A percentile compares a stretch with the other conserved stretches of the same genome.
Evolutionary conservation across 2,113 vertebrate species (phyloP).

Genomic region (Dendrocopos noguchii): DNA sequence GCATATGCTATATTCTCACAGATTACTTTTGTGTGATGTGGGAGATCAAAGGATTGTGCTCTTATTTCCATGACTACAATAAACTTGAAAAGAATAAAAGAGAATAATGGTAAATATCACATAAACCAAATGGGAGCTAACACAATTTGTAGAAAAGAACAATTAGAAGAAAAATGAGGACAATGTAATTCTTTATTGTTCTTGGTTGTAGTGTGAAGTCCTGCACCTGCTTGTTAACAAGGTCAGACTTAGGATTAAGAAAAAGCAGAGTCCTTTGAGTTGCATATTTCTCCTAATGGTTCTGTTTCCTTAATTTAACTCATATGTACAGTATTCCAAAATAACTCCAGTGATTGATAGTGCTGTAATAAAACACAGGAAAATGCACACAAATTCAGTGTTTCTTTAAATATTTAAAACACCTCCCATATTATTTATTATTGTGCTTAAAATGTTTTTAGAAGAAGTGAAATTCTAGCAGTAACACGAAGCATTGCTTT

Average conservation of each 20-base stretch:
- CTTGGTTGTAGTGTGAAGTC: slow-evolving; percentile 40
- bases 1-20: neutral
- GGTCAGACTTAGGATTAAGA: slow-evolving; percentile 42
- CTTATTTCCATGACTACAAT: neutral
- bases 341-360: slow-evolving; percentile 57
- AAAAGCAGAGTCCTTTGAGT: slow-evolving; percentile 21
- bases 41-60: slow-evolving; percentile 56
- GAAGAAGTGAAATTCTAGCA: neutral
- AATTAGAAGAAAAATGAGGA: neutral
- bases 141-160: neutral
- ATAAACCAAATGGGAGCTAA: slow-evolving; percentile 6
- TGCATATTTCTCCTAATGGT: slow-evolving; percentile 49
- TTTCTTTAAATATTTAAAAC: slow-evolving; percentile 55
- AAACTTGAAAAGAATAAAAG: slow-evolving; percentile 40
- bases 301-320: slow-evolving; percentile 68
- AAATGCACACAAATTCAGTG: slow-evolving; percentile 47
- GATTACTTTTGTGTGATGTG: slow-evolving; percentile 34
- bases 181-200: slow-evolving; percentile 27
- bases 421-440: slow-evolving; percentile 52
- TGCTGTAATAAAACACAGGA: slow-evolving; percentile 63
- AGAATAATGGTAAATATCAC: neutral
- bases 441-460: neutral
- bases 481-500: neutral
- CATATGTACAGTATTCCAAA: slow-evolving; percentile 65
- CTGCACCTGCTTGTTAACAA: slow-evolving; percentile 66